Percentiles rank a stretch among this genome's conserved stretches.
These are phyloP conservation scores for Thumatha senex DNA, from an alignment of 2,888 invertebrate species.

Conservation along the genomic window DNA sequence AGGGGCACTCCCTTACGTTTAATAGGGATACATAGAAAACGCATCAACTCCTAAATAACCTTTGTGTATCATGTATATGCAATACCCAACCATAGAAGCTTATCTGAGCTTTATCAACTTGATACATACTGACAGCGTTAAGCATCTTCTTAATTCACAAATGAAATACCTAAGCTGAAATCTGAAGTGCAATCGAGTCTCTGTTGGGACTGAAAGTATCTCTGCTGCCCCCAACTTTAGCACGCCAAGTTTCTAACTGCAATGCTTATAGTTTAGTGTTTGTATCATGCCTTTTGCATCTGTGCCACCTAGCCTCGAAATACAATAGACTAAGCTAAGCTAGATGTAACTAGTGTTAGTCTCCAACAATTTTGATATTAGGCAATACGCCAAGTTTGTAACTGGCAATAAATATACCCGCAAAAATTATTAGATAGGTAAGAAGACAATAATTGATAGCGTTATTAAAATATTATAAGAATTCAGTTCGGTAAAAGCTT, in stretches of 20 bases:
- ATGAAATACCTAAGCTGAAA: neutral
- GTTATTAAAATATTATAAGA: no score
- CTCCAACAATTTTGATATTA: slow-evolving; percentile 17
- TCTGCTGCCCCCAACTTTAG: slow-evolving; percentile 20
- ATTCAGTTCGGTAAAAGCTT: no score
- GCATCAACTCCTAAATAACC: no score
- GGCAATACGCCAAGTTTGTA: slow-evolving; percentile 3
- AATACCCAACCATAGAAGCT: no score
- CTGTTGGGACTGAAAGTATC: neutral
- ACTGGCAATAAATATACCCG: neutral
- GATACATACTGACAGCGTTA: no score
- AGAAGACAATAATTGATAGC: no score
- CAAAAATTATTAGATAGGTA: no score
- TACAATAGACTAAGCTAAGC: slow-evolving; percentile 21
- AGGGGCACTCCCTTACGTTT: no score
- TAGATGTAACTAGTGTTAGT: slow-evolving; percentile 17
- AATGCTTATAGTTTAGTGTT: slow-evolving; percentile 34
- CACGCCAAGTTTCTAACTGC: slow-evolving; percentile 30
- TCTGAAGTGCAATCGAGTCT: neutral
- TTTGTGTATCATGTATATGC: no score
- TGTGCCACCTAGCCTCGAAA: slow-evolving; percentile 28
- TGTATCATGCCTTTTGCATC: slow-evolving; percentile 39
- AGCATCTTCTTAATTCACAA: slow-evolving; percentile 1
- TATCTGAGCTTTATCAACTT: neutral
- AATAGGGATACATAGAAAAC: no score